phyloP scores from a whole-genome alignment of 2,888 invertebrate genomes.

The Gymnocheta viridis region DNA sequence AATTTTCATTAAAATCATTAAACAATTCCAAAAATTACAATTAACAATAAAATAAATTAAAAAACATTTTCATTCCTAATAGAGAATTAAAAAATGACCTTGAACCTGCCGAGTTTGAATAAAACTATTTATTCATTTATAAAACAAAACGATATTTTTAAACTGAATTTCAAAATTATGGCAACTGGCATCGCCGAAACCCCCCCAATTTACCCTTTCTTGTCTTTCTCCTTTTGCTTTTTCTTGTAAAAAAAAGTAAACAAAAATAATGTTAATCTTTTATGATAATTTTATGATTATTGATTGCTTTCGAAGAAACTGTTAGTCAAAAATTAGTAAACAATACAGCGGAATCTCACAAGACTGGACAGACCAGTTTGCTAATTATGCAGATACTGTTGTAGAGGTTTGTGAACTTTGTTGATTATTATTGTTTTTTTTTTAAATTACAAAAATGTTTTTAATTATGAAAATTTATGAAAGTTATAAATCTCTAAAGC shows the following conservation, averaged over 20 bases:
- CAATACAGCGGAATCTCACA: neutral
- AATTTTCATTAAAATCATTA: no score
- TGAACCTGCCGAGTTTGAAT: neutral
- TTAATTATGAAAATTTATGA: neutral
- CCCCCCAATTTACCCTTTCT: no score
- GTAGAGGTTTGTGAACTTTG: neutral
- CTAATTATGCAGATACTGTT: neutral
- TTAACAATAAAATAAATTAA: neutral
- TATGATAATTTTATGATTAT: conserved; percentile 24
- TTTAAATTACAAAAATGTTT: neutral
- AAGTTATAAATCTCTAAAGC: no score
- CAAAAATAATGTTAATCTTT: conserved; percentile 12
- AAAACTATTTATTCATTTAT: neutral
- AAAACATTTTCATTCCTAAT: neutral
- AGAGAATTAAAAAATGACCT: neutral
- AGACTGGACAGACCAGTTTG: neutral
- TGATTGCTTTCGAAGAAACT: neutral
- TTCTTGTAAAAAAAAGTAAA: neutral
- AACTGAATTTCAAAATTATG: neutral
- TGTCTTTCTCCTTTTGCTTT: neutral
- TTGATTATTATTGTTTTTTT: no score
- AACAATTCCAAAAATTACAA: neutral
- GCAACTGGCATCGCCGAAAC: neutral
- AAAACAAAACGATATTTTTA: neutral
- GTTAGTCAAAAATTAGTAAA: neutral